Conservation (phyloP, 2,113 vertebrate species). For the Rynchops niger region DNA sequence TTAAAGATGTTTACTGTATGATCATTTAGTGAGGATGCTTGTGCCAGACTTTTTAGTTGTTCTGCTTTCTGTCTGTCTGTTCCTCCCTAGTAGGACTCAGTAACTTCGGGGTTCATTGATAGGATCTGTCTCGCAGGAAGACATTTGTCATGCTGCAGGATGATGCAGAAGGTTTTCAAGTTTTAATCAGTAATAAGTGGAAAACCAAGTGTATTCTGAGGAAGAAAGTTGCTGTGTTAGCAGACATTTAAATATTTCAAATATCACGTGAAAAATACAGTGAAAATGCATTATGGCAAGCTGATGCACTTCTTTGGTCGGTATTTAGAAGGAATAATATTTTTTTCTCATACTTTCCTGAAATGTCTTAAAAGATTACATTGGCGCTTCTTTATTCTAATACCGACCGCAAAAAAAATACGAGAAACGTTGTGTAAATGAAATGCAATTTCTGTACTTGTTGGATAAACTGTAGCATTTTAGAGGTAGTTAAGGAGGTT, state of each 20-base stretch:
- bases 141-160: constrained; percentile 20
- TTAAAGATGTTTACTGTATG: neutral
- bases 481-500: neutral
- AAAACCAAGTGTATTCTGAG: constrained; percentile 18
- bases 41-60: neutral
- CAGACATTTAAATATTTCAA: neutral
- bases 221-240: neutral
- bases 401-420: neutral
- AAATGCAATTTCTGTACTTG: neutral
- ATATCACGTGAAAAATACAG: constrained; percentile 17
- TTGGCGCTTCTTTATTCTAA: neutral
- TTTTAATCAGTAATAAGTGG: constrained; percentile 53
- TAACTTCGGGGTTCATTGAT: neutral
- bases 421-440: neutral
- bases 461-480: neutral
- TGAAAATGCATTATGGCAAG: neutral
- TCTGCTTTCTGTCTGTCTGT: neutral
- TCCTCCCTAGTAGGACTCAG: neutral
- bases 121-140: constrained; percentile 47
- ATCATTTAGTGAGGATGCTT: neutral
- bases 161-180: constrained; percentile 15
- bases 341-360: neutral
- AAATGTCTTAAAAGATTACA: neutral
- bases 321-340: neutral
- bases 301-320: neutral